Evolutionary conservation across 2,888 invertebrate genomes (phyloP).

Genomic region (Carabus problematicus): DNA sequence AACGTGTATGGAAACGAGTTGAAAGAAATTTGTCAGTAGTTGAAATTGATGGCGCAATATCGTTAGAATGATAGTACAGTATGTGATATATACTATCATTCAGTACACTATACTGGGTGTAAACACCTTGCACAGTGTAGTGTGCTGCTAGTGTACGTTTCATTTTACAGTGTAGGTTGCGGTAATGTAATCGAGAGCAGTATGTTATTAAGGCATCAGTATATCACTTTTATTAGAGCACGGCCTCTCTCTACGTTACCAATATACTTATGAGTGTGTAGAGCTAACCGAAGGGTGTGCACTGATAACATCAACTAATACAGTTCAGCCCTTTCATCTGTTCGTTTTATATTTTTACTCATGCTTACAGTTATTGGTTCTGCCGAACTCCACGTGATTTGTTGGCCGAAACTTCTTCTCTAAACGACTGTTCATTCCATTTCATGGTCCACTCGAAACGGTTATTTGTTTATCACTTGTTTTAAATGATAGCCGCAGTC

Average conservation of each 20-base stretch:
- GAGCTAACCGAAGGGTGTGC: slow-evolving; percentile 1
- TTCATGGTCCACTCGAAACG: slow-evolving; percentile 13
- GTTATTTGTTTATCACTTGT: background rate
- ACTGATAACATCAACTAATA: slow-evolving; percentile 21
- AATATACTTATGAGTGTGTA: background rate
- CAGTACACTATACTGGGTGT: no score
- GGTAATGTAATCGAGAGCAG: slow-evolving; percentile 14
- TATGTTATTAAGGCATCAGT: slow-evolving; percentile 19
- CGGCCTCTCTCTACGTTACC: background rate
- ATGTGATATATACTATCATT: no score
- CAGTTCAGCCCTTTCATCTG: slow-evolving; percentile 17
- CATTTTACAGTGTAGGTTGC: slow-evolving; percentile 7
- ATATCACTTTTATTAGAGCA: slow-evolving; percentile 21
- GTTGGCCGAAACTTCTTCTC: slow-evolving; percentile 6
- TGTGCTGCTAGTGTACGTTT: no score
- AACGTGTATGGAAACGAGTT: no score
- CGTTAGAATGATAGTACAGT: no score
- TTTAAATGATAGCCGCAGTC: no score
- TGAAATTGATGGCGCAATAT: no score
- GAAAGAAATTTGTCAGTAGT: no score
- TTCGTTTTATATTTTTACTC: background rate
- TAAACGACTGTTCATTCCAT: background rate
- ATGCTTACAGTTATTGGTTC: slow-evolving; percentile 3
- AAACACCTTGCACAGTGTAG: no score
- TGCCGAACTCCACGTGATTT: slow-evolving; percentile 4